A percentile compares a stretch with the other conserved stretches of the same genome.
phyloP scores from a whole-genome alignment of 2,113 vertebrate genomes.

The Xenus cinereus region DNA sequence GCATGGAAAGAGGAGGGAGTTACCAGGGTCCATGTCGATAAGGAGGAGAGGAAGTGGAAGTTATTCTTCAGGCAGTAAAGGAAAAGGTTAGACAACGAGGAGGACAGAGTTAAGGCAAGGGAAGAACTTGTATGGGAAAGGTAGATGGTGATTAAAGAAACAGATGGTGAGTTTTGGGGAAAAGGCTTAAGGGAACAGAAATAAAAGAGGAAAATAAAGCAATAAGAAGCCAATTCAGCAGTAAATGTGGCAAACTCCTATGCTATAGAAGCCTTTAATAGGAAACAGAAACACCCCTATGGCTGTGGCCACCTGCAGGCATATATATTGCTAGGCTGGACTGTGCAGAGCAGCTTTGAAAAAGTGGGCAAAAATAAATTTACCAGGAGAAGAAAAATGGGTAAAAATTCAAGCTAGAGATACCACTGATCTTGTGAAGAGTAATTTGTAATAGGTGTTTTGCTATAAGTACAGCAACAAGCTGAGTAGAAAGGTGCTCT shows the following conservation, averaged over 20 bases:
- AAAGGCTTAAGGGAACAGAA: background rate
- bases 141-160: constrained; percentile 1
- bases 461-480: background rate
- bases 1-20: background rate
- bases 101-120: background rate
- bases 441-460: background rate
- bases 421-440: background rate
- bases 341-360: background rate
- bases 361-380: background rate
- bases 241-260: background rate
- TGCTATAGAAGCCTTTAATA: background rate
- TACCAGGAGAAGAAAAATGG: background rate
- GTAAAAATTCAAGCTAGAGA: background rate
- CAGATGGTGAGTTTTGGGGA: background rate
- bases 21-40: background rate
- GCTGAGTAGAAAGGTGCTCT: background rate
- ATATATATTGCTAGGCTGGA: background rate
- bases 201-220: background rate
- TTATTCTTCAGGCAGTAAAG: constrained; percentile 30
- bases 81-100: constrained; percentile 27
- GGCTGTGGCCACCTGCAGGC: background rate
- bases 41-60: constrained; percentile 55
- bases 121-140: background rate
- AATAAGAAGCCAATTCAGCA: background rate
- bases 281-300: background rate